These are phyloP conservation scores for Tachuris rubrigastra DNA, from an alignment of 2,113 vertebrate species.

Conservation along the genomic window DNA sequence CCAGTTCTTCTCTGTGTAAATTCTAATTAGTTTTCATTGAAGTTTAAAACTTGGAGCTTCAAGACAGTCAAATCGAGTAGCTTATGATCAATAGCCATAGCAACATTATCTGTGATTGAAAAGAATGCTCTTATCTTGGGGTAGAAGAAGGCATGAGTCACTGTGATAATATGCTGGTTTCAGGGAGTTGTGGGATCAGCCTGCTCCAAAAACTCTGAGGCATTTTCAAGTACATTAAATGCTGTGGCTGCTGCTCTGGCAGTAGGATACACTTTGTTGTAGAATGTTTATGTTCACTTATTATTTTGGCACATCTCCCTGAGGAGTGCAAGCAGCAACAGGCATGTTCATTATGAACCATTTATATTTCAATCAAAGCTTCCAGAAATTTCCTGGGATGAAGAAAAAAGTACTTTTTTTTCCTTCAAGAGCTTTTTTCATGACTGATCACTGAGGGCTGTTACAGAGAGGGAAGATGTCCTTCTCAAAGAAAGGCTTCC, in stretches of 20 bases:
- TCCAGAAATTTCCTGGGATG: conserved; percentile 5
- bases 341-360: conserved; percentile 19
- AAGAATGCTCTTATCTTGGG: not conserved
- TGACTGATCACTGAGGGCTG: not conserved
- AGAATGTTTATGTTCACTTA: conserved; percentile 37
- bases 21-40: not conserved
- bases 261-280: not conserved
- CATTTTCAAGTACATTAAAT: not conserved
- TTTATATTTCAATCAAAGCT: not conserved
- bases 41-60: not conserved
- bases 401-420: not conserved
- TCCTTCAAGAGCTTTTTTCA: not conserved
- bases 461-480: not conserved
- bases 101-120: not conserved
- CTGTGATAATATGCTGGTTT: conserved; percentile 10
- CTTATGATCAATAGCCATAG: not conserved
- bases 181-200: not conserved
- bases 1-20: not conserved
- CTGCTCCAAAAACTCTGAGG: conserved; percentile 15
- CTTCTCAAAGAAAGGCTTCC: not conserved
- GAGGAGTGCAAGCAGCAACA: conserved; percentile 21
- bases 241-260: conserved; percentile 24
- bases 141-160: conserved; percentile 6
- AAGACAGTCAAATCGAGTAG: not conserved
- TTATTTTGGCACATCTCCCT: conserved; percentile 17